Percentiles rank a stretch among this genome's conserved stretches.
These are phyloP conservation scores for Oegoconia quadripuncta DNA, from an alignment of 2,888 invertebrate genomes.

Conservation along the genomic window DNA sequence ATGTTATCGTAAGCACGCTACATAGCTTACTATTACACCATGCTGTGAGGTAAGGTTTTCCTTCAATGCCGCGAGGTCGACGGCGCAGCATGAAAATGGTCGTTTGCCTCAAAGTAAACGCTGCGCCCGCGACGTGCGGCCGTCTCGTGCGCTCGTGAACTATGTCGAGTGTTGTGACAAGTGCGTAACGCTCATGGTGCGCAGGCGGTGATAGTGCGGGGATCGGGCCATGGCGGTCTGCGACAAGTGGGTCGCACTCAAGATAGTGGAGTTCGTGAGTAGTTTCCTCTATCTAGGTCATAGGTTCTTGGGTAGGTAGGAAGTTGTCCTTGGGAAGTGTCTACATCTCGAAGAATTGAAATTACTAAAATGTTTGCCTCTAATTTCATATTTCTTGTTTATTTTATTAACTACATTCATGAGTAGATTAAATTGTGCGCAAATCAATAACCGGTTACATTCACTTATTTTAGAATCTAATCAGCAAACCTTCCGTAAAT, in stretches of 20 bases:
- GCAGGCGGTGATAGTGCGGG: slow-evolving; percentile 7
- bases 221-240: slow-evolving; percentile 59
- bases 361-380: no score
- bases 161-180: slow-evolving; percentile 36
- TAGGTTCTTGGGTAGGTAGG: no score
- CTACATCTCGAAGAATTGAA: no score
- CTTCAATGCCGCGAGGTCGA: slow-evolving; percentile 49
- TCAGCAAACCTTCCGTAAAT: no score
- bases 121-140: slow-evolving; percentile 52
- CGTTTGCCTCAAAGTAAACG: slow-evolving; percentile 48
- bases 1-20: slow-evolving; percentile 15
- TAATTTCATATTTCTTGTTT: no score
- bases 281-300: slow-evolving; percentile 14
- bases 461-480: no score
- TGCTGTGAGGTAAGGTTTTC: slow-evolving; percentile 31
- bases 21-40: slow-evolving; percentile 15
- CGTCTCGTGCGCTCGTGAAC: slow-evolving; percentile 31
- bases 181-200: slow-evolving; percentile 27
- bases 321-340: no score
- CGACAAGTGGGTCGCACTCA: slow-evolving; percentile 78
- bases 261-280: slow-evolving; percentile 76
- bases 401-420: no score
- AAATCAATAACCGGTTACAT: no score
- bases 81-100: slow-evolving; percentile 45
- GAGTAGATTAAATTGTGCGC: no score